A percentile compares a stretch with the other conserved stretches of the same genome.
These are phyloP conservation scores for Nomada goodeniana DNA, from an alignment of 2,888 invertebrate genomes.

Conservation along the genomic window DNA sequence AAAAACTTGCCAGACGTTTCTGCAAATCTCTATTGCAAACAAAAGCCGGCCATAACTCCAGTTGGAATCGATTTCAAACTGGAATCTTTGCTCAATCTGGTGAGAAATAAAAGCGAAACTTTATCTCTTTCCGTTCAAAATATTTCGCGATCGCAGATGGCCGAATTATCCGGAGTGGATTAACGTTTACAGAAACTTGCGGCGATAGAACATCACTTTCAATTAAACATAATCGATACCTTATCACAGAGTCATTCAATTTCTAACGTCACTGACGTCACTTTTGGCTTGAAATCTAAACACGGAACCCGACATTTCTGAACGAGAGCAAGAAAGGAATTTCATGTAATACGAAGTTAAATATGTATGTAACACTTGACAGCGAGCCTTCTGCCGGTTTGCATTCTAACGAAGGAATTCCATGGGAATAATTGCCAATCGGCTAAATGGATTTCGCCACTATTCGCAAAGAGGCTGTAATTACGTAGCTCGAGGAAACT, in stretches of 20 bases:
- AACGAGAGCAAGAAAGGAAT: slow-evolving; percentile 26
- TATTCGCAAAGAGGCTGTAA: slow-evolving; percentile 56
- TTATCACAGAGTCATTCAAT: too few species aligned
- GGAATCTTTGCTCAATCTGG: slow-evolving; percentile 3
- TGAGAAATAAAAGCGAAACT: slow-evolving; percentile 5
- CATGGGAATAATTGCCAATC: slow-evolving; percentile 55
- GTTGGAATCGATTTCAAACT: slow-evolving; percentile 15
- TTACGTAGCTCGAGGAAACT: slow-evolving; percentile 46
- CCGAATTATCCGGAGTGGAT: not conserved
- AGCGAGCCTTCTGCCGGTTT: slow-evolving; percentile 30
- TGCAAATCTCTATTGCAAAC: slow-evolving; percentile 5
- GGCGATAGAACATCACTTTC: not conserved
- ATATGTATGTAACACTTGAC: slow-evolving; percentile 52
- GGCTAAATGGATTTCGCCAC: slow-evolving; percentile 57
- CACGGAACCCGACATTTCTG: slow-evolving; percentile 1
- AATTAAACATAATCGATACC: not conserved
- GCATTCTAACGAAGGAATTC: slow-evolving; percentile 54
- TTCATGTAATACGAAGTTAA: slow-evolving; percentile 45
- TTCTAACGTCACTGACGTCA: too few species aligned
- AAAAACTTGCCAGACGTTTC: slow-evolving; percentile 24
- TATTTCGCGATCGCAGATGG: not conserved
- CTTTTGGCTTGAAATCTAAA: not conserved
- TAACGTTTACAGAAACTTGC: not conserved
- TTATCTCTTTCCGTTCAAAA: not conserved
- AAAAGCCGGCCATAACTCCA: not conserved